Percentiles rank a stretch among this genome's conserved stretches.
Conservation (phyloP, 2,888 invertebrate genomes). For the Mycogona germanica region DNA sequence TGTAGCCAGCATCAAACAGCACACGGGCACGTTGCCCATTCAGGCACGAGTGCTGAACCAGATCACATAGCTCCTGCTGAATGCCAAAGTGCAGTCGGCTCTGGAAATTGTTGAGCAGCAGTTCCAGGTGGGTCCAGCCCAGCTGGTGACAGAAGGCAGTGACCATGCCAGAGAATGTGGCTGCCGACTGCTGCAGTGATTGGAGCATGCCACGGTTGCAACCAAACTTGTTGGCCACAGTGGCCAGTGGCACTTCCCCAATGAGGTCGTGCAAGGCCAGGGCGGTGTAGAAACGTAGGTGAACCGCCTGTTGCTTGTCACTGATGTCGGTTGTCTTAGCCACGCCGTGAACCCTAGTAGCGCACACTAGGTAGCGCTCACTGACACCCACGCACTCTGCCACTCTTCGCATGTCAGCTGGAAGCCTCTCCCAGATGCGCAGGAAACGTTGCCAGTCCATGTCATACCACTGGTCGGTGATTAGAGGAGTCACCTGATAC, state of each 20-base stretch:
- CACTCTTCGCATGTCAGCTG: constrained; percentile 67
- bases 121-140: constrained; percentile 82
- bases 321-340: neutral
- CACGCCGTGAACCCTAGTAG: constrained; percentile 34
- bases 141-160: constrained; percentile 87
- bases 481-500: constrained; percentile 80
- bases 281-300: constrained; percentile 68
- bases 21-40: constrained; percentile 74
- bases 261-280: constrained; percentile 86
- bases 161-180: constrained; percentile 96
- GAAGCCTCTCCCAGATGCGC: constrained; percentile 67
- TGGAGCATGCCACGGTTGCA: constrained; percentile 84
- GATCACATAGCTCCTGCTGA: constrained; percentile 77
- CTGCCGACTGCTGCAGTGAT: constrained; percentile 83
- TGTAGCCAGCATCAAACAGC: constrained; percentile 66
- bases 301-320: constrained; percentile 26
- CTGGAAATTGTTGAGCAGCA: constrained; percentile 85
- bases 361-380: constrained; percentile 69
- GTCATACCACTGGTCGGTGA: constrained; percentile 61
- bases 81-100: constrained; percentile 89
- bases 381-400: constrained; percentile 78
- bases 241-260: constrained; percentile 68
- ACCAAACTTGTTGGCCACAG: constrained; percentile 71
- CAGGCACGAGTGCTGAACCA: constrained; percentile 69
- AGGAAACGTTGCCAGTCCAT: constrained; percentile 55